These are phyloP conservation scores for Teleiodes luculella DNA, from an alignment of 2,888 invertebrate species.

Conservation along the genomic window DNA sequence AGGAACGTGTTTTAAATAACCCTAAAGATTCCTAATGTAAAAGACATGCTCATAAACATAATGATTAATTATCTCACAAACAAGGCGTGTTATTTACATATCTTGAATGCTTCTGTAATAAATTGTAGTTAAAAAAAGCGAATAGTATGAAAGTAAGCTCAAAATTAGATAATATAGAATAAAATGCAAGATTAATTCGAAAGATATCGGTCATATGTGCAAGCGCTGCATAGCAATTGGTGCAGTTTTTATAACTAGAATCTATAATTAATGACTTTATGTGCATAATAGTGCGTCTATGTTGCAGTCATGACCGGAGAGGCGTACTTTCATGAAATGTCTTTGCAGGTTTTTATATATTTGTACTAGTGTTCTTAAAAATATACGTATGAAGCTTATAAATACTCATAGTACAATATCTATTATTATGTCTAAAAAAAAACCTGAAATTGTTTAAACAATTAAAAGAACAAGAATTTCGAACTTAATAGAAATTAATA, in stretches of 20 bases:
- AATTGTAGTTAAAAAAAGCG: background rate
- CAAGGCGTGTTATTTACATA: background rate
- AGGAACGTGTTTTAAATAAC: background rate
- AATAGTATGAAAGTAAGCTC: background rate
- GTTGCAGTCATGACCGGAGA: too few relatives aligned
- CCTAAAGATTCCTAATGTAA: background rate
- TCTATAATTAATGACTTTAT: conserved; percentile 2
- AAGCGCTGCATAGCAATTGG: background rate
- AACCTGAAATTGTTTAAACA: too few relatives aligned
- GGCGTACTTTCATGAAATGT: background rate
- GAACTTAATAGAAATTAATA: too few relatives aligned
- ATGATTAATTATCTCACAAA: background rate
- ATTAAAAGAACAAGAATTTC: too few relatives aligned
- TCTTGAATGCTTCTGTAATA: background rate
- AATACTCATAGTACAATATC: too few relatives aligned
- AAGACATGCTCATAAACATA: background rate
- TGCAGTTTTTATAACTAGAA: background rate
- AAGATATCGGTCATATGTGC: conserved; percentile 8
- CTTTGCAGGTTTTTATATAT: too few relatives aligned
- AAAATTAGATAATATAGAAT: background rate
- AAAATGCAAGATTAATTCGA: conserved; percentile 5
- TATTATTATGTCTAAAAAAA: too few relatives aligned
- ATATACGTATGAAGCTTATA: too few relatives aligned
- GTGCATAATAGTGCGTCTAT: background rate
- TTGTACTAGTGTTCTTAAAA: too few relatives aligned